These are phyloP conservation scores for Nasonia giraulti DNA, from an alignment of 1,140 invertebrate genomes.

Conservation along the genomic window DNA sequence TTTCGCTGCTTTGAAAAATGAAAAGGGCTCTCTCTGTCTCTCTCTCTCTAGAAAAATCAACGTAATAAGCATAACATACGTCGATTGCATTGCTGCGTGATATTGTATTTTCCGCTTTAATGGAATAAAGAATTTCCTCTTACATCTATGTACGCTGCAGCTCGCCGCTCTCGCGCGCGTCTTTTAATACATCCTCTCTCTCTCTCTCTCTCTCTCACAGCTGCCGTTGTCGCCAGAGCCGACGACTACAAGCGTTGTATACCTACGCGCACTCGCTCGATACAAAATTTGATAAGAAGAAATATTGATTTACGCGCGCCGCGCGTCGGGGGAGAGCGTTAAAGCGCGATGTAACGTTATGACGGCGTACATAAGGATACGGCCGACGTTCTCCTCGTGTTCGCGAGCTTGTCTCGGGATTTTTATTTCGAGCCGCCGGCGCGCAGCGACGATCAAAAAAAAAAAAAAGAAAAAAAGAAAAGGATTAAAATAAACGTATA, in stretches of 20 bases:
- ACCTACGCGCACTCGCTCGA: background rate
- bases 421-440: background rate
- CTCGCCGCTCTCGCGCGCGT: too few species aligned
- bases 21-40: background rate
- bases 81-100: too few species aligned
- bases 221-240: too few species aligned
- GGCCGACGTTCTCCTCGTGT: too few species aligned
- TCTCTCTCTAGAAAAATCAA: background rate
- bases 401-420: background rate
- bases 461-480: too few species aligned
- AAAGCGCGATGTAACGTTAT: conserved; percentile 5
- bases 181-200: too few species aligned
- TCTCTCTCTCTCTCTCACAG: too few species aligned
- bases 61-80: background rate
- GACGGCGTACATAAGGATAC: background rate
- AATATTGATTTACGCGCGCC: conserved; percentile 12
- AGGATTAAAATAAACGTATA: too few species aligned
- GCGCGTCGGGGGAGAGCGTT: background rate
- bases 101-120: background rate
- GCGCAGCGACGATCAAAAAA: too few species aligned
- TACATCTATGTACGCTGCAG: background rate
- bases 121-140: background rate
- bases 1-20: background rate
- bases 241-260: background rate
- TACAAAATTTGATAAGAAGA: conserved; percentile 17